These are phyloP conservation scores for Aphidius ervi DNA, from an alignment of 1,140 invertebrate species.

Conservation along the genomic window DNA sequence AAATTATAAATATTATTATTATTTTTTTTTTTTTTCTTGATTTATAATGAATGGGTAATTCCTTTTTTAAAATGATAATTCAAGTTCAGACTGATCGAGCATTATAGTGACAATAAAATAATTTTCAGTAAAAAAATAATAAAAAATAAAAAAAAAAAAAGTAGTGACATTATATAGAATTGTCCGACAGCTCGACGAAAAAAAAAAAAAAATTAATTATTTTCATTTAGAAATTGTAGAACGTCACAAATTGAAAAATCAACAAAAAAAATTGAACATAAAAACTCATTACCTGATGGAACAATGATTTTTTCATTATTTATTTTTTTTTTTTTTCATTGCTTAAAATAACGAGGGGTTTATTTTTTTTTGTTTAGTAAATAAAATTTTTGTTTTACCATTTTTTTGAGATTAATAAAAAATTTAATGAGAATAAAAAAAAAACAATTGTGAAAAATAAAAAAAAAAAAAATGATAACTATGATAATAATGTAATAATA, in stretches of 20 bases:
- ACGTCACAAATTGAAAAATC: not conserved
- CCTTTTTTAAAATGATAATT: not conserved
- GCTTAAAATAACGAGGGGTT: no score
- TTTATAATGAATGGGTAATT: no score
- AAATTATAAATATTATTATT: no score
- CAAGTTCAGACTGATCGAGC: constrained; percentile 2
- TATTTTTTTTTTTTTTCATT: constrained; percentile 6
- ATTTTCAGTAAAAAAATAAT: constrained; percentile 11
- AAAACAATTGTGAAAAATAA: constrained; percentile 27
- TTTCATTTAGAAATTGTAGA: not conserved
- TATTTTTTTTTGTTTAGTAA: no score
- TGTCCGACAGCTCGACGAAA: not conserved
- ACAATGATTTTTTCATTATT: not conserved
- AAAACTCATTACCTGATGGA: constrained; percentile 17
- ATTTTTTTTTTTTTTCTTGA: no score
- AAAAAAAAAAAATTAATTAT: not conserved
- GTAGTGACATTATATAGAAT: not conserved
- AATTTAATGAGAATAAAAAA: constrained; percentile 27
- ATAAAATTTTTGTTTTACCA: constrained; percentile 25
- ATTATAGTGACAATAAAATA: constrained; percentile 21
- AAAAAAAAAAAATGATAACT: constrained; percentile 28
- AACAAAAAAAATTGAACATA: constrained; percentile 3
- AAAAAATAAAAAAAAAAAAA: not conserved
- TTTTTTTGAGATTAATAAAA: constrained; percentile 18
- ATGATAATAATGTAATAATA: constrained; percentile 16